Evolutionary conservation across 2,113 vertebrate genomes (phyloP).

Genomic region (Prietella phreatophila): DNA sequence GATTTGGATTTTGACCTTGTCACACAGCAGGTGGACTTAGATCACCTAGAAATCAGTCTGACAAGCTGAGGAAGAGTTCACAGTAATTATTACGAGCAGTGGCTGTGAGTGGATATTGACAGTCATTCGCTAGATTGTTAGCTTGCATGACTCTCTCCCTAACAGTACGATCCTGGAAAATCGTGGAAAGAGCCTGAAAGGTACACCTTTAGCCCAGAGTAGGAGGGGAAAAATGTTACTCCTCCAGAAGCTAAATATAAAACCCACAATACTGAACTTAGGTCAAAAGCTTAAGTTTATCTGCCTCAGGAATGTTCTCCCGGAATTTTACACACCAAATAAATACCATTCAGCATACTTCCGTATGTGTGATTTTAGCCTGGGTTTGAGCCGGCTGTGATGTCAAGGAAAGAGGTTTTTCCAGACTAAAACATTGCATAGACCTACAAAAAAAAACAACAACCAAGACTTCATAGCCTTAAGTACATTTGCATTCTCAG

Average conservation of each 20-base stretch:
- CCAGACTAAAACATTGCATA: background rate
- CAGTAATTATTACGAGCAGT: background rate
- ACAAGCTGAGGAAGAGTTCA: background rate
- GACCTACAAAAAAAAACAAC: no score
- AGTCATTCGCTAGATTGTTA: background rate
- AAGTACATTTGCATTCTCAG: background rate
- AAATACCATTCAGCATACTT: background rate
- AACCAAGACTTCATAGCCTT: background rate
- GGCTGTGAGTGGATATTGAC: background rate
- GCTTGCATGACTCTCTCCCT: background rate
- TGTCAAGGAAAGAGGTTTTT: background rate
- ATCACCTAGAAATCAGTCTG: background rate
- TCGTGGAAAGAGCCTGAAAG: slow-evolving; percentile 2
- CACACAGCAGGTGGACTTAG: background rate
- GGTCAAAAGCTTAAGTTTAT: slow-evolving; percentile 22
- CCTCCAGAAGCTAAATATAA: slow-evolving; percentile 10
- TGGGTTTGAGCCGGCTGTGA: background rate
- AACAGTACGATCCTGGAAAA: background rate
- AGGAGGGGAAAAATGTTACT: background rate
- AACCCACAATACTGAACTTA: background rate
- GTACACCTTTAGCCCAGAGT: background rate
- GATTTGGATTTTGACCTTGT: background rate
- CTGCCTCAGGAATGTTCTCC: background rate
- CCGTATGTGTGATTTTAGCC: background rate
- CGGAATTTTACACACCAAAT: background rate